These are phyloP conservation scores for Malthinus flaveolus DNA, from an alignment of 2,888 invertebrate genomes.

Conservation along the genomic window DNA sequence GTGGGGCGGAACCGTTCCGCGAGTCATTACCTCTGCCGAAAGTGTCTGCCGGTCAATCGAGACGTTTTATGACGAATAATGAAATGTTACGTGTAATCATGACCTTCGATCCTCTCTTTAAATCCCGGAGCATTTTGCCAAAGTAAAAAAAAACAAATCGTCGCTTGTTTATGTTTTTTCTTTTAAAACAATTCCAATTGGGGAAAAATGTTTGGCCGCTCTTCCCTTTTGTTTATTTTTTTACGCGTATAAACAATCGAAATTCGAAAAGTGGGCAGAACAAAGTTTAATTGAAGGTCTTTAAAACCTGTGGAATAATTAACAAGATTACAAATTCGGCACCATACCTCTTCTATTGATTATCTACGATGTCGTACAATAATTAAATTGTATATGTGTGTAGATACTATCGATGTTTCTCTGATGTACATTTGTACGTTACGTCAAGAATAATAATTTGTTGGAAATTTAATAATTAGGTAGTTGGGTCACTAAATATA, in stretches of 20 bases:
- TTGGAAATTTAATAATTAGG: no score
- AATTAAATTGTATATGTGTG: slow-evolving; percentile 4
- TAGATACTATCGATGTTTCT: not conserved
- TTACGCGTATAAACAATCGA: not conserved
- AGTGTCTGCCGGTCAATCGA: slow-evolving; percentile 42
- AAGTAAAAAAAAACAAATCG: not conserved
- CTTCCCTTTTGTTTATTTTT: not conserved
- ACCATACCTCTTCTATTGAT: slow-evolving; percentile 7
- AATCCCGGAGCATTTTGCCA: not conserved
- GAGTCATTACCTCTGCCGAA: slow-evolving; percentile 41
- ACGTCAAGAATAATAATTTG: slow-evolving; percentile 1
- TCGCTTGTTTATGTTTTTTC: no score
- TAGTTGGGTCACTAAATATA: no score
- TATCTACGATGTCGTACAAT: slow-evolving; percentile 6
- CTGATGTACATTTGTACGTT: not conserved
- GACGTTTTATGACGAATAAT: slow-evolving; percentile 42
- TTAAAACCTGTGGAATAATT: slow-evolving; percentile 4
- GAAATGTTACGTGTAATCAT: slow-evolving; percentile 41
- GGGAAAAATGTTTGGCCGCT: no score
- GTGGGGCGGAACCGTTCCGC: slow-evolving; percentile 42
- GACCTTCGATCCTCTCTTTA: slow-evolving; percentile 8
- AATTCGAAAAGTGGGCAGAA: no score
- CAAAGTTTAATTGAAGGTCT: no score
- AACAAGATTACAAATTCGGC: slow-evolving; percentile 7
- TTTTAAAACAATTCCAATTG: no score